Evolutionary conservation across 2,113 vertebrate genomes (phyloP), one percentile per base, ranked within the genome.

Genomic region (Strigops habroptila): DNA sequence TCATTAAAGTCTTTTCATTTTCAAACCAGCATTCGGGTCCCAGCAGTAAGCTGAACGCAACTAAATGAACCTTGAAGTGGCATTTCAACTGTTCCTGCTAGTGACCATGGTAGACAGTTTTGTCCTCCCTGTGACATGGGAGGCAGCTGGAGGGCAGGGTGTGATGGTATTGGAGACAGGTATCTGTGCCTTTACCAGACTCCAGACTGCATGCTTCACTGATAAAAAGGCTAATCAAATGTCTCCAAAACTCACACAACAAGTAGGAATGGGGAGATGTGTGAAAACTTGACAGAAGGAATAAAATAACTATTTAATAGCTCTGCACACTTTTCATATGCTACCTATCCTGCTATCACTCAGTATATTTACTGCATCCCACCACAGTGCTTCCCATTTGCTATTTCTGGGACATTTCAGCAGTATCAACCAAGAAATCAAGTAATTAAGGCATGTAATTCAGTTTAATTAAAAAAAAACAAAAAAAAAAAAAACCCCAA

Each of bases 1-100:
- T 98, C 97, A 98, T 98, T 98, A 97, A 97, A 97, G 96, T 95
- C 96, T 96, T 98, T 98, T 98, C 97, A 98, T 97, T 98, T 98
- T 96, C 96, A 97, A 96, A 96, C 95, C 94, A 93, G 95, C 93
- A 96, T 97, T 97, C 96, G 97, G 97, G 96, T 98, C 97, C 97
- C 97, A 98, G 95, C 97, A 96, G 97, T 80, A 95, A 98, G 94
- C 95, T 97, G 94, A 97, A 95, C 88, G 18, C 83, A 97, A 81
- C 92, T 97, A 97, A 98, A 97, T 97, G 97, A 98, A 97, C 96
- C 97, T 96, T 98, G 95, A 97, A 97, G 97, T 57, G 84, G 93
- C 91, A 94, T 97, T 98, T 98, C 97, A 95, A 88, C 96, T 94
- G 92, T 55, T 97, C 91, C 92, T 95, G 21, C 73, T 62, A 97